phyloP scores from a whole-genome alignment of 2,113 vertebrate species.

The Tragelaphus strepsiceros region DNA sequence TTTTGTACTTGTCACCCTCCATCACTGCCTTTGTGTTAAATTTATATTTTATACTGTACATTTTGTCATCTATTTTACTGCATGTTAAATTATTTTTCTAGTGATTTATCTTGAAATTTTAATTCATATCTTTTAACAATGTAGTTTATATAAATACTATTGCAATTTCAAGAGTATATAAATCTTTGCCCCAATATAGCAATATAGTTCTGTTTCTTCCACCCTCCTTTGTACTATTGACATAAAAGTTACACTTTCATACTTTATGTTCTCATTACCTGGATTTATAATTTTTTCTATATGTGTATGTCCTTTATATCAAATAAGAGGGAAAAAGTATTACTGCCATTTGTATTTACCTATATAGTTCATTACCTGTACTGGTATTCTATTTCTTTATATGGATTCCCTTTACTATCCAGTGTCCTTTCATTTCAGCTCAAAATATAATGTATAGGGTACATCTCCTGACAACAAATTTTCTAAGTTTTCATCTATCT shows the following conservation, averaged over 20 bases:
- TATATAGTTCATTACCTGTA: background rate
- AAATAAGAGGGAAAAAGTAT: background rate
- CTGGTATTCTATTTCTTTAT: background rate
- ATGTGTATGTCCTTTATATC: background rate
- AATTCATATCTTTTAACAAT: background rate
- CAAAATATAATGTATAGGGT: background rate
- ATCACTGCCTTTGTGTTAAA: background rate
- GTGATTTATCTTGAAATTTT: background rate
- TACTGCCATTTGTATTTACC: background rate
- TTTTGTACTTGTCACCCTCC: background rate
- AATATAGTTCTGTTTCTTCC: background rate
- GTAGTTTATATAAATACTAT: background rate
- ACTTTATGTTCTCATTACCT: background rate
- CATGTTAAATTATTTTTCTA: background rate
- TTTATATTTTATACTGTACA: background rate
- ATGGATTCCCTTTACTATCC: background rate
- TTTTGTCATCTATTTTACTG: background rate
- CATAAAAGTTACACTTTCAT: background rate
- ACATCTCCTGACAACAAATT: background rate
- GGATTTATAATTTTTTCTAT: background rate
- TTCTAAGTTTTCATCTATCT: background rate
- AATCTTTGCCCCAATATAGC: background rate
- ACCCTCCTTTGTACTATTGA: background rate
- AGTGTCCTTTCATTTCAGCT: background rate
- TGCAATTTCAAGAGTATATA: background rate